Evolutionary conservation across 1,140 invertebrate species (phyloP), one percentile per base, ranked within the genome.

Genomic region (Caenorhabditis brenneri): DNA sequence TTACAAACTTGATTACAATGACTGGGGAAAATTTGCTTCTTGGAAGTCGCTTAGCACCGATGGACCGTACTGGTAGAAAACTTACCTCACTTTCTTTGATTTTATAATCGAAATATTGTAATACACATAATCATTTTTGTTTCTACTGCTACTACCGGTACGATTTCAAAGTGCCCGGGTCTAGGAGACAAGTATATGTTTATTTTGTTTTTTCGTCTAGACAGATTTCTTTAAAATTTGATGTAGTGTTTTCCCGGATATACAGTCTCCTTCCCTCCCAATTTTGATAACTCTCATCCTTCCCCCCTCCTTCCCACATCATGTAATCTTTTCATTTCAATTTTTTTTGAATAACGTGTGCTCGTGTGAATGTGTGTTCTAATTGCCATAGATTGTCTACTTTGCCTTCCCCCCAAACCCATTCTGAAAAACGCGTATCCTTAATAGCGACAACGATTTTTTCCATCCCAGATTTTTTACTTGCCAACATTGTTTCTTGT

Each of bases 1-100:
- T 4, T 91, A 92, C 15, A 92, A 93, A 82, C 88, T 94, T 27
- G 92, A 93, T 69, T 92, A 93, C 0, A 79, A 86, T 31, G 84
- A 89, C 33, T 95, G 94, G 94, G 93, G 94, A 19, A 93, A 94
- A 87, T 95, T 94, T 88, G 94, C 94, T 0, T 93, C 93, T 78
- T 95, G 94, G 94, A 93, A 93, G 39, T 93, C 94, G 87, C 90
- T 94, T 6, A 92, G 94, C 31, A 94, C 93, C 80, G 93, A 93
- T 85, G 91, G 91, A 0, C 94, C 94, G 0, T 95, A 95, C 87
- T 95, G 94, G 94, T 95, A 93, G 65, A 33, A 94, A 79, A 2
- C 12, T 12, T 24, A n/a, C 53, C 39, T 53, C 36, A 58, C 19
- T 51, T 81, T 39, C 33, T 36, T 31, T 58, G 24, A 58, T 22